A percentile compares a stretch with the other conserved stretches of the same genome.
phyloP scores from a whole-genome alignment of 1,140 invertebrate genomes.

The Papilio polyxenes region DNA sequence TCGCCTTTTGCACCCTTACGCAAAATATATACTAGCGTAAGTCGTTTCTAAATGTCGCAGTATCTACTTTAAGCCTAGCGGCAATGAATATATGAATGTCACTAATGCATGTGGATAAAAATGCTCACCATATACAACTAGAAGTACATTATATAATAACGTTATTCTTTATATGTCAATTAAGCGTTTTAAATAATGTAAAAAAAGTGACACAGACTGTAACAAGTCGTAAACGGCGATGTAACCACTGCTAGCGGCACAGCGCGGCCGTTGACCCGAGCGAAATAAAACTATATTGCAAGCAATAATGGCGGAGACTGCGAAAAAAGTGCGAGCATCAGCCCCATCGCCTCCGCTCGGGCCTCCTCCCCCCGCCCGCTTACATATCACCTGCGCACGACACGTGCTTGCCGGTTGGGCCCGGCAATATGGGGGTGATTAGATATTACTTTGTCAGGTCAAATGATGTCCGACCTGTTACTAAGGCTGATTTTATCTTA shows the following conservation, averaged over 20 bases:
- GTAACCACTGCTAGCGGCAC: background rate
- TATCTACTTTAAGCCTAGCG: background rate
- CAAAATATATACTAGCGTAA: background rate
- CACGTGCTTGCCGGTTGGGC: background rate
- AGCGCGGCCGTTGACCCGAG: background rate
- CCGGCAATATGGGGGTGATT: background rate
- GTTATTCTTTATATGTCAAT: too few relatives aligned
- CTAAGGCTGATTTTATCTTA: too few relatives aligned
- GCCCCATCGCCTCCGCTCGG: background rate
- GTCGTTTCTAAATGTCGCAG: background rate
- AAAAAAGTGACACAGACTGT: background rate
- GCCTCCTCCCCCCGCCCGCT: background rate
- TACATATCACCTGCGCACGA: background rate
- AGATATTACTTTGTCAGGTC: background rate
- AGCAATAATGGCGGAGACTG: constrained; percentile 7
- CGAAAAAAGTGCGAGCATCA: background rate
- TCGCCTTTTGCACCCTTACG: background rate
- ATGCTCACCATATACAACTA: background rate
- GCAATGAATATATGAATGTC: background rate
- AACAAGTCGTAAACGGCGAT: background rate
- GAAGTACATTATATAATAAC: background rate
- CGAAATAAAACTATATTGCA: constrained; percentile 21
- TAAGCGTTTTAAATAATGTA: background rate
- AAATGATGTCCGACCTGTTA: too few relatives aligned
- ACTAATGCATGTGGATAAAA: background rate